A percentile compares a stretch with the other conserved stretches of the same genome.
Evolutionary conservation across 2,888 invertebrate genomes (phyloP).

Genomic region (Diploptera punctata): DNA sequence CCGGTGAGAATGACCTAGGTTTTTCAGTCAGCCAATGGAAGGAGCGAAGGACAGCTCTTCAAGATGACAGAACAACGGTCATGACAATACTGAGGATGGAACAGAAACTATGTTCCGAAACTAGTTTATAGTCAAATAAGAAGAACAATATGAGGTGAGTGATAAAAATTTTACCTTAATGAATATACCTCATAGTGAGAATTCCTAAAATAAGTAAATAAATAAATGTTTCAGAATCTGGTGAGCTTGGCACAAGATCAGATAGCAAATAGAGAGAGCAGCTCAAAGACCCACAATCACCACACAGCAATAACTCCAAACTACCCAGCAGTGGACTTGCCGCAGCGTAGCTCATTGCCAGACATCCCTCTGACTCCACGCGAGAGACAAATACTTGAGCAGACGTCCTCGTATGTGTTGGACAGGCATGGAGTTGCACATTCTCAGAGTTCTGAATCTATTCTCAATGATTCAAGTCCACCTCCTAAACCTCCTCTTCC

Average conservation of each 20-base stretch:
- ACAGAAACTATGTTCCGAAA: no score
- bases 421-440: constrained; percentile 62
- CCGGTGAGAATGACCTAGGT: no score
- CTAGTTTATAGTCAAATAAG: no score
- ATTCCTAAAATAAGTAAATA: no score
- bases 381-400: constrained; percentile 71
- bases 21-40: no score
- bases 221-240: constrained; percentile 67
- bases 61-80: no score
- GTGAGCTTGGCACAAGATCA: constrained; percentile 84
- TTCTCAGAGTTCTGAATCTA: constrained; percentile 85
- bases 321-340: constrained; percentile 48
- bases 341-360: constrained; percentile 71
- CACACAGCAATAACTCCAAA: constrained; percentile 40
- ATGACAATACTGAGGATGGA: no score
- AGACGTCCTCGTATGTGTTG: constrained; percentile 55
- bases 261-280: constrained; percentile 66
- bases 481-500: constrained; percentile 92
- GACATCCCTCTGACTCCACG: constrained; percentile 86
- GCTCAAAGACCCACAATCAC: constrained; percentile 47
- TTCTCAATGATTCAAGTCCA: constrained; percentile 73
- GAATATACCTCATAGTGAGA: no score
- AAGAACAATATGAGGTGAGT: no score
- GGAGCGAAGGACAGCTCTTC: no score
- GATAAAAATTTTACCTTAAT: no score